phyloP scores from a whole-genome alignment of 92 coral and sea anemone genomes.

The Phenganax stokvisi region DNA sequence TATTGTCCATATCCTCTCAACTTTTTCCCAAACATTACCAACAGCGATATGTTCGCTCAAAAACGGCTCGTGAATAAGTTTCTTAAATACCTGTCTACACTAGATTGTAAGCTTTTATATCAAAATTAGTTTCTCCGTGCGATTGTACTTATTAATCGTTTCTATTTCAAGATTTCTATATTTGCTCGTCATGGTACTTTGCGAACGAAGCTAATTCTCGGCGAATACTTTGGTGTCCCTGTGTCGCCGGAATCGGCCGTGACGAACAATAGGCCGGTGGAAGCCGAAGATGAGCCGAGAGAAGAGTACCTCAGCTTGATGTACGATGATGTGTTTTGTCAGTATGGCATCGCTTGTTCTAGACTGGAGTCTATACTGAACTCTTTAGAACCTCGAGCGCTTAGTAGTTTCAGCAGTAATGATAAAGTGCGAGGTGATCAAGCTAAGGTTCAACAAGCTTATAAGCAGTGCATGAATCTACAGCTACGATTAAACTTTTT shows the following conservation, averaged over 20 bases:
- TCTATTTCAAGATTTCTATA: slow-evolving; percentile 25
- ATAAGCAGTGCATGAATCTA: slow-evolving; percentile 70
- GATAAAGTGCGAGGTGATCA: slow-evolving; percentile 43
- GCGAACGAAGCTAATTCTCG: slow-evolving; percentile 47
- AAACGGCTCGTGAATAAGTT: no score
- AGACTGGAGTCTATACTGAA: slow-evolving; percentile 60
- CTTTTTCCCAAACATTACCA: no score
- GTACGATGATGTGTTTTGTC: slow-evolving; percentile 85
- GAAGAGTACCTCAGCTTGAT: slow-evolving; percentile 37
- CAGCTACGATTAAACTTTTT: slow-evolving; percentile 84
- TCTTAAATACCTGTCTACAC: no score
- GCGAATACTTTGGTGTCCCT: slow-evolving; percentile 90
- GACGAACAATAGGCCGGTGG: slow-evolving; percentile 1
- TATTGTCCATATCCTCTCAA: no score
- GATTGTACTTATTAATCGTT: background rate
- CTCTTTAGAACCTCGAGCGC: slow-evolving; percentile 43
- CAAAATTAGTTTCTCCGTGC: no score
- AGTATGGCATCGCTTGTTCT: slow-evolving; percentile 80
- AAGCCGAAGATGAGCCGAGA: slow-evolving; percentile 20
- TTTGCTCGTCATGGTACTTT: slow-evolving; percentile 37
- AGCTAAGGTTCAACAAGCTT: slow-evolving; percentile 61
- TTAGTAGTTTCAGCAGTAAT: slow-evolving; percentile 23
- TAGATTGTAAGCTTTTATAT: no score
- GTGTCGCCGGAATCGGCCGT: slow-evolving; percentile 43
- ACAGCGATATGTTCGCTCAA: no score